Percentiles rank a stretch among this genome's conserved stretches.
Evolutionary conservation across 2,888 invertebrate genomes (phyloP).

Genomic region (Scelioninae gen. 1): DNA sequence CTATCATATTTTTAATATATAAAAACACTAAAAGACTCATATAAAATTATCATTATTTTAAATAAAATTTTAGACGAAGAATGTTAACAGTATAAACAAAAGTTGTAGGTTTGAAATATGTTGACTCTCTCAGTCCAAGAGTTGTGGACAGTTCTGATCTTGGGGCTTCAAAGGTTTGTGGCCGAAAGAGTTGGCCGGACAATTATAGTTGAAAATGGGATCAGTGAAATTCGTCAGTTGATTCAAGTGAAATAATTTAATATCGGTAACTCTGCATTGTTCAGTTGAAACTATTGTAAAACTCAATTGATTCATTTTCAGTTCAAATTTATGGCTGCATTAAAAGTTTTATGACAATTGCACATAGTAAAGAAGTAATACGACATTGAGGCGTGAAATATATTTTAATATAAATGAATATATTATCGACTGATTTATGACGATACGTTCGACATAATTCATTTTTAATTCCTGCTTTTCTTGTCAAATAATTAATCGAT

Average conservation of each 20-base stretch:
- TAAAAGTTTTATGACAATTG: conserved; percentile 61
- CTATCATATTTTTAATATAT: too few relatives aligned
- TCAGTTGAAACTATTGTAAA: conserved; percentile 61
- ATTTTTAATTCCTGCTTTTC: neutral
- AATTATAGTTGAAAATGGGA: conserved; percentile 57
- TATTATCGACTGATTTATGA: conserved; percentile 33
- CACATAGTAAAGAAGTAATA: conserved; percentile 28
- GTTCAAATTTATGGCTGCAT: conserved; percentile 57
- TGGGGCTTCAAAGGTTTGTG: conserved; percentile 41
- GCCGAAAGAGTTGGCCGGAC: conserved; percentile 54
- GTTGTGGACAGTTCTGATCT: conserved; percentile 41
- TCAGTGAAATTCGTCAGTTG: conserved; percentile 58
- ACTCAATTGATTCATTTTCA: conserved; percentile 64
- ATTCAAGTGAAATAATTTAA: conserved; percentile 65
- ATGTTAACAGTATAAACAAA: too few relatives aligned
- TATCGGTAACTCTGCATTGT: conserved; percentile 61
- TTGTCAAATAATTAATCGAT: conserved; percentile 17
- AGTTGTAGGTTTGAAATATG: too few relatives aligned
- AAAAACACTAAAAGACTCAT: too few relatives aligned
- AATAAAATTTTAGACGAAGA: too few relatives aligned
- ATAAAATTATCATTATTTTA: too few relatives aligned
- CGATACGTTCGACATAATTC: neutral
- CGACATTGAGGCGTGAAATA: conserved; percentile 18
- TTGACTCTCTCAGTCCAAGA: neutral
- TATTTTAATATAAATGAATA: conserved; percentile 49